Base-by-base conservation (phyloP, 23 tunicate species). In the Botrylloides violaceus region DNA sequence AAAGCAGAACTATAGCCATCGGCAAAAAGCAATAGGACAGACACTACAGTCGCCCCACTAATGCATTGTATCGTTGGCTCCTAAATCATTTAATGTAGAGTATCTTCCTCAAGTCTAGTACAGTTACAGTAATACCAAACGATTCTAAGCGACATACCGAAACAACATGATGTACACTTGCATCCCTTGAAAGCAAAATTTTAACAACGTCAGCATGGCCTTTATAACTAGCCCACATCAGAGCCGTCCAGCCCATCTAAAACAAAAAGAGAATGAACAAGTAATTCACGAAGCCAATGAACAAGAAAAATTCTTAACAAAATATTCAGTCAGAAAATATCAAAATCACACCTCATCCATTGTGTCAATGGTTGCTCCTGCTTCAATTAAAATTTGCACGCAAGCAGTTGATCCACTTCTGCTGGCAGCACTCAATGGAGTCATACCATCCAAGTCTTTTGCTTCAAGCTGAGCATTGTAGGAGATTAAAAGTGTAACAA, bases 191-290 rank as follows among this genome's bases (percentile, higher is more conserved):
- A 26, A 87, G 47, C 15, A 95, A 64, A 64, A 64, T 34, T n/a
- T 58, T n/a, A 24, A 87, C 90, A 49, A 87, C 56, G 7, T 79
- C 76, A 23, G 76, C 43, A 58, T 95, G 83, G 34, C 99, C 99
- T 74, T 87, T 87, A 76, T 95, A 95, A 21, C 65, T 58, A 39
- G 99, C 86, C 99, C 99, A 95, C 77, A 90, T 77, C 29, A 95
- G 49, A 61, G 90, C 34, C 2, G 99, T 70, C 99, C 99, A 95
- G 0, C 86, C 87, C 73, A 84, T 81, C 90, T 89, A 58, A 2
- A 68, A 34, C 0, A 2, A 77, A 63, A 39, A 48, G 53, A 9
- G 9, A 43, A 9, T 43, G 53, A 43, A 43, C 15, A 12, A 12
- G 29, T 6, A 6, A 22, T 24, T 36, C 36, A 20, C 9, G 29